A percentile compares a stretch with the other conserved stretches of the same genome.
Evolutionary conservation across 1,140 invertebrate species (phyloP).

Genomic region (Sinonovacula constricta): DNA sequence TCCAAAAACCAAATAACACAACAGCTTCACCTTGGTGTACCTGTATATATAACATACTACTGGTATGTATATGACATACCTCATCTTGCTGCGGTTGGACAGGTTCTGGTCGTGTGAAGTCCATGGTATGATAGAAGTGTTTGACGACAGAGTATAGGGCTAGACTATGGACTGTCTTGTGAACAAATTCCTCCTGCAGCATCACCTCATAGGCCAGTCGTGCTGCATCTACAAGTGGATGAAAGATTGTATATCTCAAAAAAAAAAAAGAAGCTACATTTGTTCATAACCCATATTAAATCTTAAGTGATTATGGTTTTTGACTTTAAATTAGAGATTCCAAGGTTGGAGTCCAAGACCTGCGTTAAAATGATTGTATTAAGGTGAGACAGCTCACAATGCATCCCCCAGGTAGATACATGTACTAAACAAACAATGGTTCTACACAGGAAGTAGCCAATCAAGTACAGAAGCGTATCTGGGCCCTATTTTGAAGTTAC

Average conservation of each 20-base stretch:
- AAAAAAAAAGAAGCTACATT: not conserved
- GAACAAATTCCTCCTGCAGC: conserved; percentile 91
- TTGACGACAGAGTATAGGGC: conserved; percentile 60
- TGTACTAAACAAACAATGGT: too few species aligned
- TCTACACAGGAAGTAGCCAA: too few species aligned
- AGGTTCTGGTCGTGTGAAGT: conserved; percentile 43
- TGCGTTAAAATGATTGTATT: not conserved
- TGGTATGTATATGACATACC: too few species aligned
- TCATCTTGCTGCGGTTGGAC: conserved; percentile 31
- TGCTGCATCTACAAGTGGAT: conserved; percentile 85
- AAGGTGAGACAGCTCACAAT: not conserved
- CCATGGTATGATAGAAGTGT: conserved; percentile 32
- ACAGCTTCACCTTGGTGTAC: too few species aligned
- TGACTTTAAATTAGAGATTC: not conserved
- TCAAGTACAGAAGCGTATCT: too few species aligned
- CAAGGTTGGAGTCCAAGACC: not conserved
- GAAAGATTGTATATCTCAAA: not conserved
- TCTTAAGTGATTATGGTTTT: not conserved
- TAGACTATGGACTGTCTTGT: conserved; percentile 86
- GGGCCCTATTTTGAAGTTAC: too few species aligned
- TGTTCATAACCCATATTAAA: not conserved
- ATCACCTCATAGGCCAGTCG: conserved; percentile 88
- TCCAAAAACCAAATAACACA: too few species aligned
- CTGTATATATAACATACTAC: too few species aligned
- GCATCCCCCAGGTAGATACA: not conserved